Percentiles rank a stretch among this genome's conserved stretches.
Conservation (phyloP, 2,888 invertebrate species). For the Myathropa florea region DNA sequence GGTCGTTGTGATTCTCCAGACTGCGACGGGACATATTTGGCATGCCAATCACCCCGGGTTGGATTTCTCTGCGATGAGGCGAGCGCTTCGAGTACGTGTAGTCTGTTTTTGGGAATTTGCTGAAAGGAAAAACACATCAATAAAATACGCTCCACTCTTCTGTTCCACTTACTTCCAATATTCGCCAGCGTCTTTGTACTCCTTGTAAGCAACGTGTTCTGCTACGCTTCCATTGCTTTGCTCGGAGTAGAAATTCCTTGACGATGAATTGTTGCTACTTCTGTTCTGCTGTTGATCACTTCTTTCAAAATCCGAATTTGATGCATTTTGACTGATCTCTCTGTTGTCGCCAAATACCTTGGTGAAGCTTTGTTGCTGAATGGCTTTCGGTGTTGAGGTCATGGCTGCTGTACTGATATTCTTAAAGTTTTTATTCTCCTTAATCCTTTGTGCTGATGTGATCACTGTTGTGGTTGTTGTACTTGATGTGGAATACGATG, state of each 20-base stretch:
- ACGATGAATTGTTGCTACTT: slow-evolving; percentile 48
- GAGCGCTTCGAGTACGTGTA: slow-evolving; percentile 93
- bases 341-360: slow-evolving; percentile 67
- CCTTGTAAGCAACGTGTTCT: slow-evolving; percentile 85
- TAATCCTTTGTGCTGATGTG: slow-evolving; percentile 68
- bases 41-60: slow-evolving; percentile 90
- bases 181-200: slow-evolving; percentile 89
- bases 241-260: slow-evolving; percentile 47
- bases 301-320: slow-evolving; percentile 76
- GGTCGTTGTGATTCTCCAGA: slow-evolving; percentile 83
- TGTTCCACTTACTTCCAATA: slow-evolving; percentile 90
- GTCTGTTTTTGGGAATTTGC: slow-evolving; percentile 94
- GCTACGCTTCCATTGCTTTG: slow-evolving; percentile 73
- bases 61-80: slow-evolving; percentile 89
- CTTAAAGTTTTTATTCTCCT: slow-evolving; percentile 55
- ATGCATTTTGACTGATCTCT: slow-evolving; percentile 77
- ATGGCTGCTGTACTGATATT: slow-evolving; percentile 38
- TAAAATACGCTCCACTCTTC: neutral
- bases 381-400: slow-evolving; percentile 60
- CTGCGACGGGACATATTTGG: slow-evolving; percentile 94
- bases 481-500: slow-evolving; percentile 34
- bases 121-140: slow-evolving; percentile 75
- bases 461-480: slow-evolving; percentile 73
- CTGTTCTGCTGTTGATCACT: slow-evolving; percentile 14
- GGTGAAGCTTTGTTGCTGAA: slow-evolving; percentile 54